phyloP scores from a whole-genome alignment of 2,888 invertebrate genomes.

The Mongoloraphidia duomilia region DNA sequence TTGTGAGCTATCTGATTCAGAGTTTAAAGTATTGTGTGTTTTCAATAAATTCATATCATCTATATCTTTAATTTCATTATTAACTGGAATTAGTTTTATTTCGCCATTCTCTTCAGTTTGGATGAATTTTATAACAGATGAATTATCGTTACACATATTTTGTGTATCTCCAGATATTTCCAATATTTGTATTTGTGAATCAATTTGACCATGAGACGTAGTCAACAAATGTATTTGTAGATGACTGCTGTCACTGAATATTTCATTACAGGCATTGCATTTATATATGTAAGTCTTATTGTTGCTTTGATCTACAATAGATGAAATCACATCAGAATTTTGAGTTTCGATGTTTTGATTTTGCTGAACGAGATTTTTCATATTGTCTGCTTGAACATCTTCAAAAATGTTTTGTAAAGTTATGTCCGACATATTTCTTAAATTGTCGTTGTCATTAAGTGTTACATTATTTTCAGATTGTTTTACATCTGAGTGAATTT shows the following conservation, averaged over 20 bases:
- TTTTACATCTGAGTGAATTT: constrained; percentile 27
- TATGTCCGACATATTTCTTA: too few species aligned
- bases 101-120: neutral
- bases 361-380: too few species aligned
- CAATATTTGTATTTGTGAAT: constrained; percentile 4
- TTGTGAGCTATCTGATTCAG: neutral
- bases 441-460: neutral
- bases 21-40: neutral
- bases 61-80: neutral
- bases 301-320: too few species aligned
- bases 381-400: too few species aligned
- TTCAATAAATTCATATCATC: neutral
- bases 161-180: neutral
- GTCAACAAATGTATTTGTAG: constrained; percentile 4
- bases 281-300: constrained; percentile 2
- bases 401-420: too few species aligned
- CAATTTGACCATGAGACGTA: constrained; percentile 1
- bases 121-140: neutral
- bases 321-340: too few species aligned
- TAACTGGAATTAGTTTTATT: neutral
- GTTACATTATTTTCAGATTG: neutral
- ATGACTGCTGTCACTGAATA: constrained; percentile 4
- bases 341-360: too few species aligned
- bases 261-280: constrained; percentile 2
- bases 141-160: too few species aligned